Percentiles rank a stretch among this genome's conserved stretches.
phyloP scores from a whole-genome alignment of 2,113 vertebrate genomes.

The Pelvicachromis taeniatus region DNA sequence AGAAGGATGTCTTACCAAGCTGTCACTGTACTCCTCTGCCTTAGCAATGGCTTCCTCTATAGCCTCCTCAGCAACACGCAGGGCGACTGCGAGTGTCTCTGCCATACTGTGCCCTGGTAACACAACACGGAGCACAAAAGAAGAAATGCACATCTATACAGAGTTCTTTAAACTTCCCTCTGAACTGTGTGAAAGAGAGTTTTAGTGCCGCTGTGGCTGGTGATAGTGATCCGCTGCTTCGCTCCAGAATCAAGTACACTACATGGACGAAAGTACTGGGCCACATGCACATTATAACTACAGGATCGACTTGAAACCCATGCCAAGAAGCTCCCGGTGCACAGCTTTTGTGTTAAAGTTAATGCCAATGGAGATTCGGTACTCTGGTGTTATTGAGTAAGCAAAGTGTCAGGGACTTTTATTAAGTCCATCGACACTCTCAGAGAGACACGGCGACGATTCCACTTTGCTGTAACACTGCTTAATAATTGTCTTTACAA shows the following conservation, averaged over 20 bases:
- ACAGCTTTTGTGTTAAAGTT: neutral
- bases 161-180: neutral
- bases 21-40: conserved; percentile 89
- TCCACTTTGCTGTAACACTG: no score
- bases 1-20: conserved; percentile 78
- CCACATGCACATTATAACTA: neutral
- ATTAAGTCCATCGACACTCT: neutral
- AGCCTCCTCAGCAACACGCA: conserved; percentile 94
- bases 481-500: neutral
- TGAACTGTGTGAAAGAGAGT: neutral
- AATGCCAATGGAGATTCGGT: neutral
- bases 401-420: neutral
- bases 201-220: neutral
- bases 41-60: conserved; percentile 95
- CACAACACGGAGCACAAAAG: neutral
- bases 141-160: neutral
- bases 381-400: neutral
- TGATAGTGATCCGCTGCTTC: neutral
- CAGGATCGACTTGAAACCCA: neutral
- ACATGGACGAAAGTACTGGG: neutral
- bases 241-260: neutral
- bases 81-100: conserved; percentile 91
- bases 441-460: neutral
- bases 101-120: conserved; percentile 88
- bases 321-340: neutral